These are phyloP conservation scores for Drosophila parthenogenetica DNA, from an alignment of 2,888 invertebrate species.

Conservation along the genomic window DNA sequence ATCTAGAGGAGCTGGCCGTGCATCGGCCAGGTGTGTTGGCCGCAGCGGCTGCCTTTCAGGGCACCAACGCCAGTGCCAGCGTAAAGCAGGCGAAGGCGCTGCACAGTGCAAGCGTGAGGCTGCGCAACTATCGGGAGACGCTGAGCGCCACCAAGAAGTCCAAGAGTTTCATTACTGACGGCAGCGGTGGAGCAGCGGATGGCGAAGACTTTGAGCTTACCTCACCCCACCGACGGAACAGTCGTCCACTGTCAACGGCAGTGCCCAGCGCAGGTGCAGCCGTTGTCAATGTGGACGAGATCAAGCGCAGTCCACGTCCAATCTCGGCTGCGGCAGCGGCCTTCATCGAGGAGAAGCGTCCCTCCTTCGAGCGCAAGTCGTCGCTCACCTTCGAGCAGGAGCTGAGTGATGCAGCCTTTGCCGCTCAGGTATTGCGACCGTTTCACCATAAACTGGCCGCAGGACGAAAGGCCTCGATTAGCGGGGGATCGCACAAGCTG, in stretches of 20 bases:
- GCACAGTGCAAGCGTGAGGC: conserved; percentile 84
- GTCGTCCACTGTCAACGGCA: conserved; percentile 83
- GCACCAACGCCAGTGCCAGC: conserved; percentile 84
- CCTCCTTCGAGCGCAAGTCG: conserved; percentile 84
- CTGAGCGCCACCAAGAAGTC: conserved; percentile 85
- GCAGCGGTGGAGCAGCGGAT: conserved; percentile 63
- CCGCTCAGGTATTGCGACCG: conserved; percentile 83
- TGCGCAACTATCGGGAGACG: conserved; percentile 84
- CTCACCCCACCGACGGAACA: conserved; percentile 85
- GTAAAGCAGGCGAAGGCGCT: conserved; percentile 84
- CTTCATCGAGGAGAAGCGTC: conserved; percentile 84
- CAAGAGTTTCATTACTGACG: conserved; percentile 85
- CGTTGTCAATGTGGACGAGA: conserved; percentile 82
- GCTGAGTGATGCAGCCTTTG: conserved; percentile 84
- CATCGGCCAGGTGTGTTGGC: conserved; percentile 83
- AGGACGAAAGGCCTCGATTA: conserved; percentile 81
- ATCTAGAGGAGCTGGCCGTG: conserved; percentile 84
- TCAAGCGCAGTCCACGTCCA: conserved; percentile 84
- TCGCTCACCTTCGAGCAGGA: conserved; percentile 84
- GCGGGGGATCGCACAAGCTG: conserved; percentile 78
- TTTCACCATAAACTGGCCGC: conserved; percentile 83
- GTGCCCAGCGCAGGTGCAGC: conserved; percentile 52
- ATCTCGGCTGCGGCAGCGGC: conserved; percentile 82
- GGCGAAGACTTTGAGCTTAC: conserved; percentile 84
- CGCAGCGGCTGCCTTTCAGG: conserved; percentile 84